A percentile compares a stretch with the other conserved stretches of the same genome.
Conservation (phyloP, 2,888 invertebrate species). For the Apantesis nais region DNA sequence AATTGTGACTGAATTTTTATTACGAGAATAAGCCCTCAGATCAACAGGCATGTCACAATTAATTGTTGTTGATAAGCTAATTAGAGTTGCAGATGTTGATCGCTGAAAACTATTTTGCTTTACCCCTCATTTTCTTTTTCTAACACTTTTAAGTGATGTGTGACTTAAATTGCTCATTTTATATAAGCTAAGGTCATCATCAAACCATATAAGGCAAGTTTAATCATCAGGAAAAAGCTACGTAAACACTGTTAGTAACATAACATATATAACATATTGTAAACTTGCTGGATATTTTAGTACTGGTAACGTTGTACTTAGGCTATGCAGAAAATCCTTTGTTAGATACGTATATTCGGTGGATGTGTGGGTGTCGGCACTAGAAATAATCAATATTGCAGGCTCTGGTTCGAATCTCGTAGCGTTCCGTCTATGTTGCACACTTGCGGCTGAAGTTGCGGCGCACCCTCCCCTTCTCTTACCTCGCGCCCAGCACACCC, state of each 20-base stretch:
- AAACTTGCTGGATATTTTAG: neutral
- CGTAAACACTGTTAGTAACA: neutral
- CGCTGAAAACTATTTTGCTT: neutral
- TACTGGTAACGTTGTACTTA: neutral
- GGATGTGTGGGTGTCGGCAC: conserved; percentile 50
- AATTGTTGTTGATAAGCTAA: neutral
- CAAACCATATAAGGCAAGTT: neutral
- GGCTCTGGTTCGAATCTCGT: conserved; percentile 70
- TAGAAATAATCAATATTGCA: conserved; percentile 80
- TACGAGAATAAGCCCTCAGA: neutral
- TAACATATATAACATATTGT: neutral
- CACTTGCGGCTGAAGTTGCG: conserved; percentile 78
- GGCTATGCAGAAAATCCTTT: conserved; percentile 14
- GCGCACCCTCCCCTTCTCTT: conserved; percentile 58
- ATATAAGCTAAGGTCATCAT: no score
- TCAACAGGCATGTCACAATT: neutral
- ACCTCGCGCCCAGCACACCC: conserved; percentile 72
- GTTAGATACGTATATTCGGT: conserved; percentile 34
- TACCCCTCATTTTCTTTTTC: neutral
- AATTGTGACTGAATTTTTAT: no score
- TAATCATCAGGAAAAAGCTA: neutral
- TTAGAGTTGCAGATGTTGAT: neutral
- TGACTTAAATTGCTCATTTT: neutral
- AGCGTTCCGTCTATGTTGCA: conserved; percentile 74
- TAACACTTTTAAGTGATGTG: neutral